Evolutionary conservation across 2,797 vertebrate species (phyloP).

Genomic region (Labeo calbasu): DNA sequence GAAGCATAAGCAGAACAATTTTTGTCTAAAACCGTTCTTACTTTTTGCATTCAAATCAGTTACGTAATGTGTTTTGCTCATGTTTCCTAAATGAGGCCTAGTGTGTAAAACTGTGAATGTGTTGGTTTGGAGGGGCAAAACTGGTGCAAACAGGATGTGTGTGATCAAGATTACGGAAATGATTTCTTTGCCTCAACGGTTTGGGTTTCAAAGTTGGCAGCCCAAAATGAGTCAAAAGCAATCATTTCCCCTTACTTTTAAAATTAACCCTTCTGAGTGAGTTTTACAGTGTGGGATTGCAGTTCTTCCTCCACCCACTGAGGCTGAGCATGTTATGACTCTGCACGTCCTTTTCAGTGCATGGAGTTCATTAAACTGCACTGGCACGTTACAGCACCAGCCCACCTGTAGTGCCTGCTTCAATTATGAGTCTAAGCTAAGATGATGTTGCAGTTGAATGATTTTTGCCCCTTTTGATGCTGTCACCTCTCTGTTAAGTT

Average conservation of each 20-base stretch:
- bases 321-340: constrained; percentile 42
- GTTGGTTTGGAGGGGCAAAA: background rate
- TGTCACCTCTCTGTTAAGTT: constrained; percentile 57
- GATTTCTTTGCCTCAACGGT: background rate
- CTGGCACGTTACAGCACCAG: background rate
- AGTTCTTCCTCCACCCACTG: constrained; percentile 59
- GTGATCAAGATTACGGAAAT: constrained; percentile 11
- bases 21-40: background rate
- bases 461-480: constrained; percentile 51
- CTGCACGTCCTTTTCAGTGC: constrained; percentile 11
- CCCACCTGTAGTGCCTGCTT: background rate
- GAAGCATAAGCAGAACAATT: background rate
- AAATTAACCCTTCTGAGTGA: background rate
- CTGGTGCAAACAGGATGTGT: background rate
- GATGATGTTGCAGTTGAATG: constrained; percentile 3
- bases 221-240: constrained; percentile 17
- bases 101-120: background rate
- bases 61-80: background rate
- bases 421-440: constrained; percentile 2
- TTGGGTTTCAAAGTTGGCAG: background rate
- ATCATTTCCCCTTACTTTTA: background rate
- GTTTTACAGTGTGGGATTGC: constrained; percentile 16
- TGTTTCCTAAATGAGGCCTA: background rate
- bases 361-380: constrained; percentile 27
- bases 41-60: background rate